Conservation (phyloP, 2,888 invertebrate genomes). For the Julus scanicus region DNA sequence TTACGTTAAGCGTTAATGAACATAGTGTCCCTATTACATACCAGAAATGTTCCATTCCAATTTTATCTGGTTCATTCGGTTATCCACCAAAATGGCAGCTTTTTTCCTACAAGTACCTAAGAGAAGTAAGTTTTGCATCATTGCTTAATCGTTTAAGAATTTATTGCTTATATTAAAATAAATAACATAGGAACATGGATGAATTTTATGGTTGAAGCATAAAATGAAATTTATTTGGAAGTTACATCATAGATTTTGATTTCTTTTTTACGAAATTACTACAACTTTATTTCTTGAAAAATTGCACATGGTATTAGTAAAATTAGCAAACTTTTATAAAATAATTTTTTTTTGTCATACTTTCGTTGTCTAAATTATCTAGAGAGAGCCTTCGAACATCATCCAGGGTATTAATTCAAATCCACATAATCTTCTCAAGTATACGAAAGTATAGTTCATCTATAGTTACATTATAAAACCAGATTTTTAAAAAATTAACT, state of each 20-base stretch:
- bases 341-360: neutral
- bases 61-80: constrained; percentile 6
- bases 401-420: neutral
- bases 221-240: neutral
- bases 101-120: neutral
- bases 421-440: neutral
- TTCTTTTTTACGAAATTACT: neutral
- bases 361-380: neutral
- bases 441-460: neutral
- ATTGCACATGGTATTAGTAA: neutral
- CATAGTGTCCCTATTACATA: neutral
- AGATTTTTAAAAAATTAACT: neutral
- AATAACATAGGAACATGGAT: neutral
- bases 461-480: neutral
- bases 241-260: neutral
- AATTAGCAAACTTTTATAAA: neutral
- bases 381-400: neutral
- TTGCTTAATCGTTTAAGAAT: neutral
- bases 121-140: neutral
- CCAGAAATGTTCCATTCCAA: neutral
- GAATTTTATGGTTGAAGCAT: neutral
- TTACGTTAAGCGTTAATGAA: neutral
- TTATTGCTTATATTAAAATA: neutral
- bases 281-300: neutral
- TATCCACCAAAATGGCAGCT: neutral